phyloP scores from a whole-genome alignment of 2,113 vertebrate genomes.

The Equus przewalskii region DNA sequence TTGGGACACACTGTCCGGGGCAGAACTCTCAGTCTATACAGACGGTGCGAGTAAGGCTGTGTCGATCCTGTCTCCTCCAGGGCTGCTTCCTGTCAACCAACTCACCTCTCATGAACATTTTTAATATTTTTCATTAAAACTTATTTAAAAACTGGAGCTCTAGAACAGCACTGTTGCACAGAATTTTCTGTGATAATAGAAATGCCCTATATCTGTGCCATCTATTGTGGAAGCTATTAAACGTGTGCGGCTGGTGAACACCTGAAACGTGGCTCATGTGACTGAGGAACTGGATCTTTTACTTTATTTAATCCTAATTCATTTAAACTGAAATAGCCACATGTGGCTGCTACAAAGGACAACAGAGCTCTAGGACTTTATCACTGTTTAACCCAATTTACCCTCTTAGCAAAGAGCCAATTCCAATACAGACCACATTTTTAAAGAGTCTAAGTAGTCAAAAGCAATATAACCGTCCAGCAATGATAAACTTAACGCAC shows the following conservation, averaged over 20 bases:
- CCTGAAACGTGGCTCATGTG: background rate
- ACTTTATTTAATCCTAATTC: background rate
- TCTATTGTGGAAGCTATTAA: background rate
- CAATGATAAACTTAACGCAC: background rate
- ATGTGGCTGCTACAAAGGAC: background rate
- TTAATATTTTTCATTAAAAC: background rate
- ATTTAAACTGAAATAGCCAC: background rate
- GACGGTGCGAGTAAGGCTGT: background rate
- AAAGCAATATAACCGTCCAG: background rate
- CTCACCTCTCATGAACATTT: background rate
- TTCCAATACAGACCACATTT: background rate
- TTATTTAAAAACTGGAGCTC: background rate
- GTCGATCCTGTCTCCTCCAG: too few species aligned
- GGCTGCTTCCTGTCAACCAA: background rate
- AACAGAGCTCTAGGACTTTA: background rate
- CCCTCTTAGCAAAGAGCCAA: background rate
- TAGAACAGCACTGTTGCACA: background rate
- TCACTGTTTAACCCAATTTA: background rate
- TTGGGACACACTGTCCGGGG: background rate
- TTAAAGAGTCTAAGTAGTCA: background rate
- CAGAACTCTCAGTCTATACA: too few species aligned
- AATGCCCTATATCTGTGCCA: background rate
- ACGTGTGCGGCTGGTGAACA: background rate
- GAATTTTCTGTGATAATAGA: background rate
- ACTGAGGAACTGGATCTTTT: background rate